Evolutionary conservation across 2,888 invertebrate species (phyloP), one percentile per base, ranked within the genome.

Genomic region (Subacronicta megacephala): DNA sequence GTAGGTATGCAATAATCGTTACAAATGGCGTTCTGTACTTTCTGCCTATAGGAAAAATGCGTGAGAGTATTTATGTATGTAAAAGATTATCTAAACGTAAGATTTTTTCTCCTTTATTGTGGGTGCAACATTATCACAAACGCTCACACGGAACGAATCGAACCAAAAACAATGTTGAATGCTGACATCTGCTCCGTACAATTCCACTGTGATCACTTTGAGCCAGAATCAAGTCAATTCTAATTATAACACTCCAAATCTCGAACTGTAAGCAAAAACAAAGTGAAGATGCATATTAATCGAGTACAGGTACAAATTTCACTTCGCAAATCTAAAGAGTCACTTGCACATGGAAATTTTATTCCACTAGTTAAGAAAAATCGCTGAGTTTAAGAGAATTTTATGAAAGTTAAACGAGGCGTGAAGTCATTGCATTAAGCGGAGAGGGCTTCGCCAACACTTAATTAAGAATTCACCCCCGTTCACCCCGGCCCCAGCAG

Each of bases 371-470:
- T 89, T 88, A 84, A 82, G 83, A 88, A 88, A 92, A 90, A 91
- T 87, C 84, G 90, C 92, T 90, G 91, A 92, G 88, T 88, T 87
- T 88, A 84, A 88, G 85, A 84, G 92, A 92, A 91, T 93, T 92
- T 89, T 90, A 92, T 92, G 90, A 90, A 93, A 90, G 92, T 90
- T 90, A 91, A 93, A 94, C 92, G 93, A 93, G 90, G 84, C 91
- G 89, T 89, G 85, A 92, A 90, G 88, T 89, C 93, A 89, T 93
- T 89, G 93, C 92, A 92, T 93, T 93, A 93, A 91, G 90, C 83
- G 82, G 84, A 89, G 88, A 89, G 91, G 89, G 90, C 90, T 88
- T 85, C 86, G 84, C 90, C 87, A 87, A 90, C 93, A 93, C 93
- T 93, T 94, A 93, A 94, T 94, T 93, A 93, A 92, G 90, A 87